These are phyloP conservation scores for Nasonovia ribisnigri DNA, from an alignment of 2,888 invertebrate species.

Conservation along the genomic window DNA sequence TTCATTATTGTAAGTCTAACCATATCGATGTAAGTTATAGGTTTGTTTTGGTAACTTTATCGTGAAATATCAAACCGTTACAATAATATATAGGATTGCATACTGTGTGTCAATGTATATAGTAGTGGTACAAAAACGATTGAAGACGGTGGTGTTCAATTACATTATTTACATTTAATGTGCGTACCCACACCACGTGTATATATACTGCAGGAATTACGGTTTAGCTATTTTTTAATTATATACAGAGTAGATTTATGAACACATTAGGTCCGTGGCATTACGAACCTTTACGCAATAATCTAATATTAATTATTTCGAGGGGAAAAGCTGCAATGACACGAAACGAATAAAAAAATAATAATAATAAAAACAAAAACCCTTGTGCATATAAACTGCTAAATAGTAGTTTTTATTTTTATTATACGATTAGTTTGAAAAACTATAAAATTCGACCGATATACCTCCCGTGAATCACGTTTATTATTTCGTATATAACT, in stretches of 20 bases:
- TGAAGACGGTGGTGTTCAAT: neutral
- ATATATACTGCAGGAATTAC: neutral
- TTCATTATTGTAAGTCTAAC: neutral
- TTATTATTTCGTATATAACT: neutral
- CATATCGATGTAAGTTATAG: neutral
- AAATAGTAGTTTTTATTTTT: neutral
- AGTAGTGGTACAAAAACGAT: neutral
- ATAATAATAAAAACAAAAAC: neutral
- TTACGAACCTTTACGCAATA: slow-evolving; percentile 1
- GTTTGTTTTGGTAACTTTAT: neutral
- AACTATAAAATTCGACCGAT: neutral
- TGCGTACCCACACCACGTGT: neutral
- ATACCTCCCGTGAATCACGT: neutral
- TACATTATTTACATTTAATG: neutral
- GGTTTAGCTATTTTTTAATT: slow-evolving; percentile 45
- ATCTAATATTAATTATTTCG: slow-evolving; percentile 22
- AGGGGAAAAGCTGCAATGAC: slow-evolving; percentile 9
- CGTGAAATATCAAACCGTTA: neutral
- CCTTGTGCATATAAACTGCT: neutral
- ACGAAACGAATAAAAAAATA: slow-evolving; percentile 4
- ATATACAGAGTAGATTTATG: neutral
- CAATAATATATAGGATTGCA: neutral
- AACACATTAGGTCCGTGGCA: neutral
- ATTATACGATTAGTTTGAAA: neutral
- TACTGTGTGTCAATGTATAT: neutral